phyloP scores from a whole-genome alignment of 2,888 invertebrate species.

The Pimpla rufipes region DNA sequence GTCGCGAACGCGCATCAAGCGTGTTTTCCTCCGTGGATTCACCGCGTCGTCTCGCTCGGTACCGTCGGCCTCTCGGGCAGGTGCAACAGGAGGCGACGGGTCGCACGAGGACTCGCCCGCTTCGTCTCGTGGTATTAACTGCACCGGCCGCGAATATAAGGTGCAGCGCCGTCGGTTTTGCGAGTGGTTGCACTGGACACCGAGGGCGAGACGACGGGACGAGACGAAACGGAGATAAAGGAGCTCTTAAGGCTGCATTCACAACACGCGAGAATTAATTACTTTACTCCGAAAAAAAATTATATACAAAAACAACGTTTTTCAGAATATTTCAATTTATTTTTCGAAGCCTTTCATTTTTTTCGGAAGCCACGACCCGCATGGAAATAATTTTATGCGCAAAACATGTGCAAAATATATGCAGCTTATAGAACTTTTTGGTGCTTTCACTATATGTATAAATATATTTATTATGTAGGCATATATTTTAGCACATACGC shows the following conservation, averaged over 20 bases:
- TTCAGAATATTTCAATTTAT: too few relatives aligned
- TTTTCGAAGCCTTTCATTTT: too few relatives aligned
- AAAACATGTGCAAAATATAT: too few relatives aligned
- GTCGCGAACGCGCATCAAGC: neutral
- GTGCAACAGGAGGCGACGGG: slow-evolving; percentile 62
- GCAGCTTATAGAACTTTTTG: too few relatives aligned
- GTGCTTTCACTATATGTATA: too few relatives aligned
- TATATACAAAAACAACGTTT: neutral
- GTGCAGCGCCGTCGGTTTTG: slow-evolving; percentile 55
- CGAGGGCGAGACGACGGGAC: slow-evolving; percentile 64
- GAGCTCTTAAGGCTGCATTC: slow-evolving; percentile 45
- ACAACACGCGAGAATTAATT: slow-evolving; percentile 21
- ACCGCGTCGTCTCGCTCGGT: slow-evolving; percentile 17
- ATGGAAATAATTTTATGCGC: too few relatives aligned
- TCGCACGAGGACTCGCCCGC: slow-evolving; percentile 59
- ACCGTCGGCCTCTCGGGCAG: slow-evolving; percentile 56
- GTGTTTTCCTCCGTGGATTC: slow-evolving; percentile 24
- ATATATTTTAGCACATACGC: too few relatives aligned
- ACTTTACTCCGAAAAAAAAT: neutral
- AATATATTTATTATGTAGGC: too few relatives aligned
- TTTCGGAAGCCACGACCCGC: too few relatives aligned
- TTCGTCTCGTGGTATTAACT: slow-evolving; percentile 45
- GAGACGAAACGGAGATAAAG: slow-evolving; percentile 45
- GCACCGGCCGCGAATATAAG: slow-evolving; percentile 60
- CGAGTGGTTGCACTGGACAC: slow-evolving; percentile 64